Evolutionary conservation across 2,113 vertebrate species (phyloP).

Genomic region (Rhadina sibilatrix): DNA sequence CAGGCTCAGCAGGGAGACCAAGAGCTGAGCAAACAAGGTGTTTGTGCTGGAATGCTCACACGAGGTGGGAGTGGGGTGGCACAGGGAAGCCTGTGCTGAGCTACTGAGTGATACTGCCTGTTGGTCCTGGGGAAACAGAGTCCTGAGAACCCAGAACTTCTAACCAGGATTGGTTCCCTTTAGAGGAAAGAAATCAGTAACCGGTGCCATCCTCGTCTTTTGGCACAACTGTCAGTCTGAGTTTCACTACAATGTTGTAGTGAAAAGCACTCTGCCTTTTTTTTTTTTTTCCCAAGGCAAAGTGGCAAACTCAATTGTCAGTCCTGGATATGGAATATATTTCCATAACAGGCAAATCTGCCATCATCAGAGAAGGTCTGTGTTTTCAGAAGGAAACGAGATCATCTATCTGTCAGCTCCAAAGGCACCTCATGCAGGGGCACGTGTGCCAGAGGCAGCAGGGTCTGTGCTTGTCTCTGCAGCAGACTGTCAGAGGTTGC

Average conservation of each 20-base stretch:
- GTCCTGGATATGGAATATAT: background rate
- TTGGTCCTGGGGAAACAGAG: background rate
- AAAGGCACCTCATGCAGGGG: background rate
- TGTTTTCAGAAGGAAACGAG: slow-evolving; percentile 64
- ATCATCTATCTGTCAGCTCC: slow-evolving; percentile 28
- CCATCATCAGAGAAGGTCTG: slow-evolving; percentile 19
- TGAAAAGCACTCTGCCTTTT: background rate
- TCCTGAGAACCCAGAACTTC: background rate
- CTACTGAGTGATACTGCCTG: rapidly evolving
- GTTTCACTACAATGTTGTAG: background rate
- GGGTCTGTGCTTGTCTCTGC: background rate
- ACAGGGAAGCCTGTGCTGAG: background rate
- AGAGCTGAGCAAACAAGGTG: slow-evolving; percentile 13
- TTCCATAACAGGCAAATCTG: slow-evolving; percentile 65
- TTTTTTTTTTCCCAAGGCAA: background rate
- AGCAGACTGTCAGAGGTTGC: background rate
- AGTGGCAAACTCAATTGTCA: background rate
- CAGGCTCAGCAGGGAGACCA: background rate
- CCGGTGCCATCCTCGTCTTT: background rate
- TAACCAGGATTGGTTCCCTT: background rate
- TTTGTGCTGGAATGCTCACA: background rate
- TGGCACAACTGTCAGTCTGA: background rate
- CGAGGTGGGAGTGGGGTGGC: background rate
- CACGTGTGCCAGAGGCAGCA: background rate
- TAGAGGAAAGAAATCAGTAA: background rate